Evolutionary conservation across 2,888 invertebrate species (phyloP).

Genomic region (Cheilosia soror): DNA sequence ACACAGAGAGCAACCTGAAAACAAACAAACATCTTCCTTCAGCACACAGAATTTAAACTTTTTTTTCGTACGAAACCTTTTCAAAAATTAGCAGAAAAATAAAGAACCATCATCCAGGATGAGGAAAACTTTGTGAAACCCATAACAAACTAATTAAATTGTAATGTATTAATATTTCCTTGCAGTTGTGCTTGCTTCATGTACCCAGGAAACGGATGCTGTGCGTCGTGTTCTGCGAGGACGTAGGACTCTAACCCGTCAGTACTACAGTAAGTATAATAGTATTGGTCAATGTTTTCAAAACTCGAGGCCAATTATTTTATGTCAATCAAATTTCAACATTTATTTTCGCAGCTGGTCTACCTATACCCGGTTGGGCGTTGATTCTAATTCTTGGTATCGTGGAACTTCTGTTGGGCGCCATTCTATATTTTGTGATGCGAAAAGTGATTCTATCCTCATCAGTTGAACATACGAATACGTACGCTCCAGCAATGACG

Average conservation of each 20-base stretch:
- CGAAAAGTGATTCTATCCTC: constrained; percentile 87
- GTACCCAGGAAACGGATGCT: constrained; percentile 90
- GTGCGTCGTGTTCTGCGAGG: constrained; percentile 91
- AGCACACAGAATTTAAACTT: constrained; percentile 8
- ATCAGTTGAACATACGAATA: constrained; percentile 80
- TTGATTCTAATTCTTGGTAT: constrained; percentile 88
- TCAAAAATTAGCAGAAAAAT: constrained; percentile 2
- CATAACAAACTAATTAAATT: constrained; percentile 77
- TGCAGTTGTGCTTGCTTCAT: constrained; percentile 88
- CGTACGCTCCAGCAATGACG: constrained; percentile 82
- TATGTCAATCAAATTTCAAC: not conserved
- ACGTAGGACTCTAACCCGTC: constrained; percentile 90
- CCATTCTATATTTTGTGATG: constrained; percentile 87
- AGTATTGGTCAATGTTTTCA: not conserved
- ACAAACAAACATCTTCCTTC: constrained; percentile 34
- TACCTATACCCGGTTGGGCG: constrained; percentile 91
- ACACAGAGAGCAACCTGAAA: constrained; percentile 26
- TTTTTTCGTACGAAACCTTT: not conserved
- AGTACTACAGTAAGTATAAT: constrained; percentile 89
- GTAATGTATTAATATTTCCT: constrained; percentile 77
- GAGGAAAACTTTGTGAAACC: constrained; percentile 61
- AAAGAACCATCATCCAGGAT: constrained; percentile 19
- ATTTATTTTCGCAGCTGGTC: constrained; percentile 85
- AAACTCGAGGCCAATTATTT: not conserved
- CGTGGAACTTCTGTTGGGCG: constrained; percentile 89